Percentiles rank a stretch among this genome's conserved stretches.
Evolutionary conservation across 2,797 vertebrate species (phyloP).

Genomic region (Sciurus carolinensis): DNA sequence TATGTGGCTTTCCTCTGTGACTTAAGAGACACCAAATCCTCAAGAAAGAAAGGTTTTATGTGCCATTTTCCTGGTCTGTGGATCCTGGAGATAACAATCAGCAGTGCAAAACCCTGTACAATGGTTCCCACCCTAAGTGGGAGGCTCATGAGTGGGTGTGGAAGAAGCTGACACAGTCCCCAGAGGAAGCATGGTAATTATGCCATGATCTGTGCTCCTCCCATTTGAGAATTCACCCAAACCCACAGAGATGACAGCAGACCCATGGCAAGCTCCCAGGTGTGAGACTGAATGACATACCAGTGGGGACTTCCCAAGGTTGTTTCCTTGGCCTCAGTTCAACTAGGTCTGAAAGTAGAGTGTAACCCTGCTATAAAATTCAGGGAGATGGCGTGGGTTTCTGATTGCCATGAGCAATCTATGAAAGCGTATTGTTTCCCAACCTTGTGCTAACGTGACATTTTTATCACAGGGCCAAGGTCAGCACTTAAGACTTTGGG

Average conservation of each 20-base stretch:
- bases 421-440: neutral
- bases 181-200: conserved; percentile 42
- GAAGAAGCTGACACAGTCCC: neutral
- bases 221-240: conserved; percentile 2
- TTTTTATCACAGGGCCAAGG: neutral
- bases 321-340: neutral
- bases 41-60: neutral
- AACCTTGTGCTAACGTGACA: neutral
- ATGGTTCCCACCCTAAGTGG: neutral
- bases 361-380: neutral
- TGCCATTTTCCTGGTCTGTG: neutral
- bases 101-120: neutral
- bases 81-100: neutral
- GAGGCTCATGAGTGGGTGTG: neutral
- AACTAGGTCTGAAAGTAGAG: neutral
- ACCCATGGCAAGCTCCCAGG: neutral
- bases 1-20: neutral
- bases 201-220: neutral
- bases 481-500: neutral
- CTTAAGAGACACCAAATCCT: neutral
- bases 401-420: neutral
- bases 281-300: neutral
- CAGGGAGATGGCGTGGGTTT: neutral
- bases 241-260: neutral
- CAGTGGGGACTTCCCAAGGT: neutral